phyloP scores from a whole-genome alignment of 1,140 invertebrate genomes.

The Drosophila pachea region DNA sequence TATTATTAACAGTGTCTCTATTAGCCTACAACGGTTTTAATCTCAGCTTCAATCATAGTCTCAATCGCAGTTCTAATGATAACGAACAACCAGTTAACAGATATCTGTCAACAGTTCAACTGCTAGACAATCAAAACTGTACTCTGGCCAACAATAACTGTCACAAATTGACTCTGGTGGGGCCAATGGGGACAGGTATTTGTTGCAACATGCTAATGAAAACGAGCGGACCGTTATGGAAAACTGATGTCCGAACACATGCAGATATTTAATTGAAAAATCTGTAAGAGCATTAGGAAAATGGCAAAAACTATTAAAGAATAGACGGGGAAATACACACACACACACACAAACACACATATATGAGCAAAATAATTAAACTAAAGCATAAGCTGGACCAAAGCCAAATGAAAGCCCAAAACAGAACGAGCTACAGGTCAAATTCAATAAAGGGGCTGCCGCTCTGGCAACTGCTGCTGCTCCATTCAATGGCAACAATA shows the following conservation, averaged over 20 bases:
- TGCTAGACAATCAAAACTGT: constrained; percentile 66
- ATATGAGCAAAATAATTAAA: constrained; percentile 18
- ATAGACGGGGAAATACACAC: constrained; percentile 40
- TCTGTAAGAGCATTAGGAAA: constrained; percentile 47
- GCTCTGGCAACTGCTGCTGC: constrained; percentile 14
- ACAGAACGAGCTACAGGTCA: constrained; percentile 38
- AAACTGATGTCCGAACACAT: constrained; percentile 52
- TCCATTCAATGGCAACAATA: constrained; percentile 9
- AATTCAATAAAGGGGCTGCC: constrained; percentile 30
- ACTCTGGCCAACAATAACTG: constrained; percentile 55
- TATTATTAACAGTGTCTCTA: background rate
- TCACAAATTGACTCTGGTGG: constrained; percentile 54
- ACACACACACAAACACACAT: background rate
- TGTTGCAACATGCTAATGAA: constrained; percentile 35
- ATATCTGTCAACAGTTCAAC: constrained; percentile 51
- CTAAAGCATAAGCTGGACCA: constrained; percentile 29
- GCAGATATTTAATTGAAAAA: constrained; percentile 69
- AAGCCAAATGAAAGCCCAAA: constrained; percentile 45
- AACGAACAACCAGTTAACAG: constrained; percentile 4
- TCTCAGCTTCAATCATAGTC: constrained; percentile 24
- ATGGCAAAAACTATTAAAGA: constrained; percentile 51
- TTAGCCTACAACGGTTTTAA: constrained; percentile 31
- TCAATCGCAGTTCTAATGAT: constrained; percentile 30
- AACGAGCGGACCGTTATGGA: constrained; percentile 50
- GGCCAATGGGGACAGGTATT: constrained; percentile 43